Percentiles rank a stretch among this genome's conserved stretches.
Conservation (phyloP, 2,797 vertebrate species). For the Alca torda region DNA sequence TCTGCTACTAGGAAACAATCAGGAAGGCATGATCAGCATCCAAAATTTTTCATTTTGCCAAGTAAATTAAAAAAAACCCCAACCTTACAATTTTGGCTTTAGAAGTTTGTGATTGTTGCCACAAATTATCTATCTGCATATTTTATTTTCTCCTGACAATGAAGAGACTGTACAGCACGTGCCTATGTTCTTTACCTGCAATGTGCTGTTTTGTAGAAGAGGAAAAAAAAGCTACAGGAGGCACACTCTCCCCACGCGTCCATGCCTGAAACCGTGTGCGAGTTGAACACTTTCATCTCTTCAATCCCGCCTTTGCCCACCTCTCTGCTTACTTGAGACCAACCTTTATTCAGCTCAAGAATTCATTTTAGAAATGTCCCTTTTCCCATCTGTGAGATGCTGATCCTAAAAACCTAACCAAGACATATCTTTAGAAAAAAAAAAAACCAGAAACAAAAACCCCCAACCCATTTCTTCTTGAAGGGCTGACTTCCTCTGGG, state of each 20-base stretch:
- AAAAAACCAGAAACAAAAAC: not conserved
- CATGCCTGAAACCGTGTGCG: not conserved
- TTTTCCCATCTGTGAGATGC: not conserved
- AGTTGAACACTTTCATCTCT: not conserved
- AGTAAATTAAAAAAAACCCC: not conserved
- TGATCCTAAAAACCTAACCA: not conserved
- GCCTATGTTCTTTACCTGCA: not conserved
- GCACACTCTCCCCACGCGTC: not conserved
- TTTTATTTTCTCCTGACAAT: not conserved
- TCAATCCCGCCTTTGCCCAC: not conserved
- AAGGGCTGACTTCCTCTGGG: not conserved
- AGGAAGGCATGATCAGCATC: not conserved
- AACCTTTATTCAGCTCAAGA: not conserved
- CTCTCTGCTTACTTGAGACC: not conserved
- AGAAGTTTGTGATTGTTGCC: not conserved
- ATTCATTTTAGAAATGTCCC: not conserved
- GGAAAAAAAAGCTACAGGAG: not conserved
- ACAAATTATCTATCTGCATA: not conserved
- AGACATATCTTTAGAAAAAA: not conserved
- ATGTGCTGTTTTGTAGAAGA: not conserved
- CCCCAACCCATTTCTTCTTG: not conserved
- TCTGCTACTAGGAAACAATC: not conserved
- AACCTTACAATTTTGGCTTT: not conserved
- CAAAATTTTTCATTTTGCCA: not conserved
- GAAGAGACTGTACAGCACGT: not conserved